These are phyloP conservation scores for Pseudanteris insignis DNA, from an alignment of 2,888 invertebrate species.

Conservation along the genomic window DNA sequence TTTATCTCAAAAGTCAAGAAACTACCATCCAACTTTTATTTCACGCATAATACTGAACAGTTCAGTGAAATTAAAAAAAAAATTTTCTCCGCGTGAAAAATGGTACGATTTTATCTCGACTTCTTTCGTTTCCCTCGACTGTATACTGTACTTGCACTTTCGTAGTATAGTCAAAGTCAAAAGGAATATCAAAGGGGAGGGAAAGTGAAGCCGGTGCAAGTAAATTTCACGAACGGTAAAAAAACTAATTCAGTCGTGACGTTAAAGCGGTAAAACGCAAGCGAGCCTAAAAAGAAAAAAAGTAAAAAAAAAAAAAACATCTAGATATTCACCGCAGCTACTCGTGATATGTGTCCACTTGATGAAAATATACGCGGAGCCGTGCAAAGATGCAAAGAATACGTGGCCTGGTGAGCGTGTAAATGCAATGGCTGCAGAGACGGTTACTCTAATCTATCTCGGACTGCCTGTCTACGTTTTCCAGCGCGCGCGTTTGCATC, in stretches of 20 bases:
- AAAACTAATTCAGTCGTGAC: constrained; percentile 32
- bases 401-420: constrained; percentile 30
- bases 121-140: constrained; percentile 13
- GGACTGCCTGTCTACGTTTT: constrained; percentile 21
- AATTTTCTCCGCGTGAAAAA: too few relatives aligned
- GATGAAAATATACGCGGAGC: constrained; percentile 42
- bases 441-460: constrained; percentile 43
- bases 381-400: constrained; percentile 36
- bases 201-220: constrained; percentile 2
- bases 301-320: constrained; percentile 12
- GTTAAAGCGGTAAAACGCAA: constrained; percentile 26
- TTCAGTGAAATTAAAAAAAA: too few relatives aligned
- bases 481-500: constrained; percentile 12
- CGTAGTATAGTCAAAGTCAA: constrained; percentile 19
- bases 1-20: too few relatives aligned
- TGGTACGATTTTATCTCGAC: constrained; percentile 17
- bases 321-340: constrained; percentile 26
- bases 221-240: constrained; percentile 23
- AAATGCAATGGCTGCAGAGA: constrained; percentile 36
- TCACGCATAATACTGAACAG: too few relatives aligned
- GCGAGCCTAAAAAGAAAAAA: not conserved
- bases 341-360: constrained; percentile 40
- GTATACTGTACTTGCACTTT: constrained; percentile 29
- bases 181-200: constrained; percentile 16
- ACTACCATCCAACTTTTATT: too few relatives aligned